Base-by-base conservation (phyloP, 1,140 invertebrate species). In the Schlechtendalia chinensis region DNA sequence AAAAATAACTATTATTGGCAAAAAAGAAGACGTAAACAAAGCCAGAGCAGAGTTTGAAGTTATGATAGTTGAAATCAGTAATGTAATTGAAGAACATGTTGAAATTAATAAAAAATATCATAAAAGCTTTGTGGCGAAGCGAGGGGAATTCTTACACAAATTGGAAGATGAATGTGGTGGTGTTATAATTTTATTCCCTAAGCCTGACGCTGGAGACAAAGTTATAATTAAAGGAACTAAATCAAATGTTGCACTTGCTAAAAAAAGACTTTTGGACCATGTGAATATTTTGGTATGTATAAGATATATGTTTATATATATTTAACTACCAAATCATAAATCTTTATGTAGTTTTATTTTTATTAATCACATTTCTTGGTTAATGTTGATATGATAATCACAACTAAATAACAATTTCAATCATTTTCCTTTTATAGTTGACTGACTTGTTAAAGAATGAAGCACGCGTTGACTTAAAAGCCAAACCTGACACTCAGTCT, bases 161-260 rank as follows among this genome's bases (percentile, higher is more conserved):
- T 97, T 99, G 83, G 90, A 91, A 19, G 95, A 97, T 74, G 95
- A 98, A 82, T 97, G 92, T 85, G 96, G 96, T 32, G 96, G 95
- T 27, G 96, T 99, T 5, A 91, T 92, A 84, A 96, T 99, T 83
- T 95, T 93, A 81, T 94, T 98, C 88, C 95, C 97, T 2, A 74
- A 75, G 85, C 85, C 81, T 8, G 74, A 59, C 3, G 86, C 88
- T 32, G 93, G 93, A 19, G 61, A 74, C 32, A 81, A 81, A 67
- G 81, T 81, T 58, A 59, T 81, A 32, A 47, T 81, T 11, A 81
- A 81, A 74, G 81, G 81, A 17, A 81, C 93, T 17, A 93, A 93
- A 84, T 93, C 96, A 65, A 95, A 93, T 85, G 95, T 96, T 81
- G 94, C 96, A 84, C 90, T 90, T 8, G 95, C 95, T 5, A 95